phyloP scores from a whole-genome alignment of 2,113 vertebrate species.

The Bungarus multicinctus region DNA sequence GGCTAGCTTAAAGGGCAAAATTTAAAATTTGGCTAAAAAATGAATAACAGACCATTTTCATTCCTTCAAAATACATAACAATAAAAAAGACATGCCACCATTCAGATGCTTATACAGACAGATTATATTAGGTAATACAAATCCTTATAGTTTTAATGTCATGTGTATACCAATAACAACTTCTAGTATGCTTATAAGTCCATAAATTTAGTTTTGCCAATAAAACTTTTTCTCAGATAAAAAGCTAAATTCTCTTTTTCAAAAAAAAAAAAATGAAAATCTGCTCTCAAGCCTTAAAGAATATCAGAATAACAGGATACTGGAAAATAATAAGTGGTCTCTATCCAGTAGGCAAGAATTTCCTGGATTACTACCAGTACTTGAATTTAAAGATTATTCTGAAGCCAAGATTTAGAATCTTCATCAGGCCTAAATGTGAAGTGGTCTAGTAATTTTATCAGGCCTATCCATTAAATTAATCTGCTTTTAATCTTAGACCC shows the following conservation, averaged over 20 bases:
- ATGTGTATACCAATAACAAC: neutral
- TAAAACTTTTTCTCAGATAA: neutral
- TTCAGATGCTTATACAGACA: neutral
- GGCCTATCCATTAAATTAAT: neutral
- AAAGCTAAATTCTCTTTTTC: neutral
- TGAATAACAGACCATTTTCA: neutral
- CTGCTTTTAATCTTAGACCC: neutral
- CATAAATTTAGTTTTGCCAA: neutral
- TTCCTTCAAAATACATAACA: neutral
- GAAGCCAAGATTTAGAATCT: neutral
- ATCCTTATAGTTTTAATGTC: neutral
- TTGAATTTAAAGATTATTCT: neutral
- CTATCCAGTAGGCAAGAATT: neutral
- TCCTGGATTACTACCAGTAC: neutral
- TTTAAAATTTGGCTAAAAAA: neutral
- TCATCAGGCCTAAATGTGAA: neutral
- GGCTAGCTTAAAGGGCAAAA: constrained; percentile 33
- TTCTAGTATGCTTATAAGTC: neutral
- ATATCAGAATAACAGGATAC: neutral
- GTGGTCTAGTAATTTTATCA: neutral
- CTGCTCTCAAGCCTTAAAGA: neutral
- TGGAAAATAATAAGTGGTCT: neutral
- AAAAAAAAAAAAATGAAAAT: neutral
- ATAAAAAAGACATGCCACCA: neutral
- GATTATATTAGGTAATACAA: neutral